A percentile compares a stretch with the other conserved stretches of the same genome.
Conservation (phyloP, 2,888 invertebrate species). For the Omphaloscelis lunosa region DNA sequence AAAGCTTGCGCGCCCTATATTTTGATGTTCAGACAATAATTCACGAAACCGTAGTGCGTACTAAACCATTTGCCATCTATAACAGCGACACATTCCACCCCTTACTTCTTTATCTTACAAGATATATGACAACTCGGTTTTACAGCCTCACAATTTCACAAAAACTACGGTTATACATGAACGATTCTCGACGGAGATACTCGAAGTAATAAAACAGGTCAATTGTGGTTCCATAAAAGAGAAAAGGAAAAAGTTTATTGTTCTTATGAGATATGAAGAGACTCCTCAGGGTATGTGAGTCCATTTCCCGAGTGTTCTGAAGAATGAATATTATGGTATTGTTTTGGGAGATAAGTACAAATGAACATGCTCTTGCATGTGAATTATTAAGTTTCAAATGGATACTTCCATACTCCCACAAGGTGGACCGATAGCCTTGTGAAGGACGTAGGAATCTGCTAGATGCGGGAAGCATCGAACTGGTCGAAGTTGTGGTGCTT, state of each 20-base stretch:
- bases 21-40: slow-evolving; percentile 17
- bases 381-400: not conserved
- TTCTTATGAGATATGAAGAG: not conserved
- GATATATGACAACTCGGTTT: slow-evolving; percentile 35
- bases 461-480: no score
- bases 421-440: no score
- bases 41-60: no score
- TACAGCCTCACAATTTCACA: slow-evolving; percentile 23
- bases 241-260: slow-evolving; percentile 2
- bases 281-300: not conserved
- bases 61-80: slow-evolving; percentile 52
- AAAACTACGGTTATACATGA: slow-evolving; percentile 33
- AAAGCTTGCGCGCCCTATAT: slow-evolving; percentile 4
- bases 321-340: not conserved
- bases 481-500: no score
- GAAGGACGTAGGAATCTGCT: no score
- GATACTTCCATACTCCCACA: no score
- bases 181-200: slow-evolving; percentile 26
- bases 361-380: not conserved
- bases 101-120: slow-evolving; percentile 52
- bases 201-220: slow-evolving; percentile 38
- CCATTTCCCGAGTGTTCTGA: not conserved
- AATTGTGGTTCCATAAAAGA: slow-evolving; percentile 29
- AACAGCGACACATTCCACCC: slow-evolving; percentile 21
- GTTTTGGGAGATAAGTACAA: not conserved